Percentiles rank a stretch among this genome's conserved stretches.
These are phyloP conservation scores for Aplysina aerophoba DNA, from an alignment of 37 sponge, comb jelly and placozoan genomes.

Conservation along the genomic window DNA sequence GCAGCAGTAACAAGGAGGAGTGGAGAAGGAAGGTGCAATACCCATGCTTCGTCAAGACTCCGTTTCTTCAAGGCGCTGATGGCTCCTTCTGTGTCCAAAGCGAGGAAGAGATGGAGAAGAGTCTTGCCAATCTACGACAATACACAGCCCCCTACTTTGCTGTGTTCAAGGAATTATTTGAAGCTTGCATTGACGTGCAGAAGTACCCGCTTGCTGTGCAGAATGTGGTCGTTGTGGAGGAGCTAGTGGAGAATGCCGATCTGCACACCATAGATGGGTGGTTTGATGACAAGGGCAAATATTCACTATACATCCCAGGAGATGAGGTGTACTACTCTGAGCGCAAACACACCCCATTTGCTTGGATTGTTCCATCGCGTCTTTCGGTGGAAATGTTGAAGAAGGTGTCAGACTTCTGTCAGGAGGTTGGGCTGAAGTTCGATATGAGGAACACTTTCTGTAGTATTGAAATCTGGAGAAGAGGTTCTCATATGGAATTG, in stretches of 20 bases:
- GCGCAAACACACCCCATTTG: background rate
- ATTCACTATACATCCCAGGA: background rate
- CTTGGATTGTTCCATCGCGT: background rate
- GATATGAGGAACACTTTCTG: conserved; percentile 20
- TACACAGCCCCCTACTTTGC: background rate
- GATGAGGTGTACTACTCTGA: background rate
- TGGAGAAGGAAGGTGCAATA: conserved; percentile 3
- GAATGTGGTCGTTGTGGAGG: conserved; percentile 25
- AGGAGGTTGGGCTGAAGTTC: background rate
- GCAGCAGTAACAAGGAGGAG: background rate
- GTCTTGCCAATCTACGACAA: background rate
- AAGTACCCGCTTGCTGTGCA: conserved; percentile 33
- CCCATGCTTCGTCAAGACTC: conserved; percentile 36
- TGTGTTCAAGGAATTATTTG: background rate
- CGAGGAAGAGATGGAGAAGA: conserved; percentile 20
- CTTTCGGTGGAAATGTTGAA: background rate
- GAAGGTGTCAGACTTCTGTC: background rate
- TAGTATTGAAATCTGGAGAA: conserved; percentile 25
- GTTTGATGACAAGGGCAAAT: conserved; percentile 12
- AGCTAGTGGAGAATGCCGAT: conserved; percentile 10
- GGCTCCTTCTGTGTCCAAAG: background rate
- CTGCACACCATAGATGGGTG: conserved; percentile 29
- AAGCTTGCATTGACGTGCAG: background rate
- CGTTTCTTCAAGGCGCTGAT: background rate
- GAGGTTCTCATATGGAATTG: background rate